phyloP scores from a whole-genome alignment of 1,140 invertebrate species.

The Parasteatoda tepidariorum region DNA sequence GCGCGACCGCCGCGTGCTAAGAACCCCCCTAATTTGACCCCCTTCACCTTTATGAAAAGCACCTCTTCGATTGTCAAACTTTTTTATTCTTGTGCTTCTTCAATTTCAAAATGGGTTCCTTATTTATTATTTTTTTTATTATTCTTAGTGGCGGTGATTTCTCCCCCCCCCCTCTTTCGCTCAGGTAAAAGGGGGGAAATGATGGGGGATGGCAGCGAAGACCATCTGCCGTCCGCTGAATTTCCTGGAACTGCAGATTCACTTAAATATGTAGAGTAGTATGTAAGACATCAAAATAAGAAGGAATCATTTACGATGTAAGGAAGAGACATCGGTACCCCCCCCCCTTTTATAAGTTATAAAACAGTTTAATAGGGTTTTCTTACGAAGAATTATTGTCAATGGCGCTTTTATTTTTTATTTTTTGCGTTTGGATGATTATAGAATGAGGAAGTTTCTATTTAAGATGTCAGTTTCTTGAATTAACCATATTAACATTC shows the following conservation, averaged over 20 bases:
- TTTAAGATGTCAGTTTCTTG: too few relatives aligned
- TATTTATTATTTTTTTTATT: slow-evolving; percentile 39
- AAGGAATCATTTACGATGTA: not conserved
- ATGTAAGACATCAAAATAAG: not conserved
- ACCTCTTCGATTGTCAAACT: slow-evolving; percentile 23
- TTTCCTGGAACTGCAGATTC: slow-evolving; percentile 25
- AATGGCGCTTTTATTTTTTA: too few relatives aligned
- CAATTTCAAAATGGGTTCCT: slow-evolving; percentile 34
- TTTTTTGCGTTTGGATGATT: too few relatives aligned
- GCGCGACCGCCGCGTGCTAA: slow-evolving; percentile 53
- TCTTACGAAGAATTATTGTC: too few relatives aligned
- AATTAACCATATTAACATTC: too few relatives aligned
- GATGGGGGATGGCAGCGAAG: not conserved
- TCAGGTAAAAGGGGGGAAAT: not conserved
- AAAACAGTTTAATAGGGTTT: too few relatives aligned
- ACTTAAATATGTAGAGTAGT: not conserved
- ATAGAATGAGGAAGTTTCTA: too few relatives aligned
- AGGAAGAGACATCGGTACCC: too few relatives aligned
- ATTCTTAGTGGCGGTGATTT: slow-evolving; percentile 14
- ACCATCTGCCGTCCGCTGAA: slow-evolving; percentile 35
- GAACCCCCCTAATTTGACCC: slow-evolving; percentile 17
- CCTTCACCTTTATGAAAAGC: slow-evolving; percentile 40
- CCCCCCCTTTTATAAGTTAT: too few relatives aligned
- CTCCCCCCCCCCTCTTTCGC: not conserved
- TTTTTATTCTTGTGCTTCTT: not conserved